Conservation (phyloP, 2,797 vertebrate species). For the Agapornis canus region DNA sequence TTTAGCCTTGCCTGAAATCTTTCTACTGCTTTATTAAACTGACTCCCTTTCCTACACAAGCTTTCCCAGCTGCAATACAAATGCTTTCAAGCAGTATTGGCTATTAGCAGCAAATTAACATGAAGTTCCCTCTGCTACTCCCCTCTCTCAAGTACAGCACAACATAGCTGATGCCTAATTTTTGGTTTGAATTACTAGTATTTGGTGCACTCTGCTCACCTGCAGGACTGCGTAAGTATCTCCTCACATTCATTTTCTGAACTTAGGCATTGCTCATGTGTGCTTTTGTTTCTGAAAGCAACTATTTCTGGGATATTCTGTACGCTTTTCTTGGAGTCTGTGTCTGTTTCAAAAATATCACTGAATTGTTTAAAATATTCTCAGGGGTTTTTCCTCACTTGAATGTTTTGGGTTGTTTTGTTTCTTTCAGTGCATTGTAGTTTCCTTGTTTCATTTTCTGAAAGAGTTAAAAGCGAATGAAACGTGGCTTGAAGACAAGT, state of each 20-base stretch:
- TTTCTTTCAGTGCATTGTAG: background rate
- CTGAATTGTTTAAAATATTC: background rate
- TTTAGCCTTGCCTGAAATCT: background rate
- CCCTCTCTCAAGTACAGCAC: background rate
- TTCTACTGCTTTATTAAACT: background rate
- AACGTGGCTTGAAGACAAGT: background rate
- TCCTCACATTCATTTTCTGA: background rate
- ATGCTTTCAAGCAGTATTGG: background rate
- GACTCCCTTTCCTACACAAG: background rate
- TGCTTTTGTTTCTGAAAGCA: background rate
- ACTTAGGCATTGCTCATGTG: background rate
- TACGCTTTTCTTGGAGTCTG: background rate
- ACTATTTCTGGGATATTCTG: background rate
- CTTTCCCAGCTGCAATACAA: background rate
- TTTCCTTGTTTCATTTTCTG: background rate
- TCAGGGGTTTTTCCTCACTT: background rate
- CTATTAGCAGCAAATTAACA: background rate
- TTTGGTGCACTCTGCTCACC: background rate
- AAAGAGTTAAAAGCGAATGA: background rate
- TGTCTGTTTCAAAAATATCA: background rate
- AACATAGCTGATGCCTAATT: background rate
- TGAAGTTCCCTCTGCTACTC: background rate
- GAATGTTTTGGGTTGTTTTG: fast-evolving
- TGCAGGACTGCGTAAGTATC: background rate
- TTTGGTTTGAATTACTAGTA: background rate